phyloP scores from a whole-genome alignment of 2,888 invertebrate species.

The Perizoma flavofasciatum region DNA sequence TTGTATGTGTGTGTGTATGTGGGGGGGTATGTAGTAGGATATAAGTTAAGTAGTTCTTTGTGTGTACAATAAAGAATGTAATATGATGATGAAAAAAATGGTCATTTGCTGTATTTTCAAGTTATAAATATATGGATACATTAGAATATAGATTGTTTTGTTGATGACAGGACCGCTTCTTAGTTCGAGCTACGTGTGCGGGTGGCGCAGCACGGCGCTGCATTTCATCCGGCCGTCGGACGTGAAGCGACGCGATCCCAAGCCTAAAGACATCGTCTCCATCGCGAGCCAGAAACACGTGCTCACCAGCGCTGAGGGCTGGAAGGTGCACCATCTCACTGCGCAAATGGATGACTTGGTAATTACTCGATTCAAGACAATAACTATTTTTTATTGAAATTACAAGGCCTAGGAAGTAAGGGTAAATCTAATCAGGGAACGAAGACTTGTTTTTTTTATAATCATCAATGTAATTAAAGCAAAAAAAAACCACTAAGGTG shows the following conservation, averaged over 20 bases:
- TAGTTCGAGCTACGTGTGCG: constrained; percentile 74
- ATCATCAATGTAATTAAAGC: too few relatives aligned
- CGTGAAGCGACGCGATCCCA: constrained; percentile 94
- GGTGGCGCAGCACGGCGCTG: constrained; percentile 78
- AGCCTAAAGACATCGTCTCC: constrained; percentile 90
- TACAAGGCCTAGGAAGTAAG: background rate
- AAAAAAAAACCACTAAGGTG: too few relatives aligned
- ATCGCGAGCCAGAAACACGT: constrained; percentile 95
- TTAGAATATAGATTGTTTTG: too few relatives aligned
- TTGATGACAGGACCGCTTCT: constrained; percentile 65
- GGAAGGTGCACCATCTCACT: constrained; percentile 96
- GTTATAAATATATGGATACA: too few relatives aligned
- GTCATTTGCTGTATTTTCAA: background rate
- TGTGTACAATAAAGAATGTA: too few relatives aligned
- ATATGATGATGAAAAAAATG: too few relatives aligned
- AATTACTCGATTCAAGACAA: constrained; percentile 28
- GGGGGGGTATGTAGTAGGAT: too few relatives aligned
- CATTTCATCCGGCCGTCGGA: constrained; percentile 85
- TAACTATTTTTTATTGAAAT: too few relatives aligned
- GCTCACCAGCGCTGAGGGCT: constrained; percentile 94
- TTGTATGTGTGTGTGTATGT: too few relatives aligned
- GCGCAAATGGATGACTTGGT: constrained; percentile 97
- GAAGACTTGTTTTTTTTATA: too few relatives aligned
- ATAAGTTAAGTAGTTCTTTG: too few relatives aligned
- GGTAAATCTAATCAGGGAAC: background rate